Percentiles rank a stretch among this genome's conserved stretches.
phyloP scores from a whole-genome alignment of 2,888 invertebrate species.

The Aphidoletes aphidimyza region DNA sequence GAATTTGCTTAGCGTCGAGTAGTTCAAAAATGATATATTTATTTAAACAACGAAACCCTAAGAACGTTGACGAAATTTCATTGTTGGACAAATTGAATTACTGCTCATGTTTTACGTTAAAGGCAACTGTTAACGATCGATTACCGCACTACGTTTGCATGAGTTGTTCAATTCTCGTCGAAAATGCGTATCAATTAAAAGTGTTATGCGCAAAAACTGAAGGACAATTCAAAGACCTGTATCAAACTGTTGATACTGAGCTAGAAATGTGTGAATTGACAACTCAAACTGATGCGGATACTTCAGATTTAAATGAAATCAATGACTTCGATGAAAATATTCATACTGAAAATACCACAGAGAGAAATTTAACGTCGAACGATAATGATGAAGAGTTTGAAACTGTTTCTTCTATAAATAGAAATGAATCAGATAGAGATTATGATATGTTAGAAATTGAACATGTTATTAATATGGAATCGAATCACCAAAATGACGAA shows the following conservation, averaged over 20 bases:
- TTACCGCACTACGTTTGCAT: constrained; percentile 57
- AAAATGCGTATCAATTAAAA: constrained; percentile 58
- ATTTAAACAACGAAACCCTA: neutral
- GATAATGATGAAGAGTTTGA: neutral
- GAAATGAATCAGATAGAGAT: no score
- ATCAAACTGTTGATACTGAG: neutral
- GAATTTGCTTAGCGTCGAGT: constrained; percentile 57
- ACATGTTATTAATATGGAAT: no score
- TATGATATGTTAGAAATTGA: no score
- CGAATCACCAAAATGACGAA: neutral
- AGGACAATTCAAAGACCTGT: constrained; percentile 52
- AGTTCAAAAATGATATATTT: constrained; percentile 33
- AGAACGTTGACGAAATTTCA: neutral
- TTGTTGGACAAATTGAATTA: constrained; percentile 12
- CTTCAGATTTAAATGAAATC: neutral
- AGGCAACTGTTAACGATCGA: constrained; percentile 57
- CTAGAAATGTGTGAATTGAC: neutral
- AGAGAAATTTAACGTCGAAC: no score
- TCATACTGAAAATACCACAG: no score
- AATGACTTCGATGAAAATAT: neutral
- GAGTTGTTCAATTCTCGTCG: constrained; percentile 57
- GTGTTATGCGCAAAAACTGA: constrained; percentile 57
- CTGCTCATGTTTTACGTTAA: neutral
- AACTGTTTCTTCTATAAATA: no score
- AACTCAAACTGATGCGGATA: neutral